Evolutionary conservation across 2,113 vertebrate species (phyloP).

Genomic region (Actinemys pallida): DNA sequence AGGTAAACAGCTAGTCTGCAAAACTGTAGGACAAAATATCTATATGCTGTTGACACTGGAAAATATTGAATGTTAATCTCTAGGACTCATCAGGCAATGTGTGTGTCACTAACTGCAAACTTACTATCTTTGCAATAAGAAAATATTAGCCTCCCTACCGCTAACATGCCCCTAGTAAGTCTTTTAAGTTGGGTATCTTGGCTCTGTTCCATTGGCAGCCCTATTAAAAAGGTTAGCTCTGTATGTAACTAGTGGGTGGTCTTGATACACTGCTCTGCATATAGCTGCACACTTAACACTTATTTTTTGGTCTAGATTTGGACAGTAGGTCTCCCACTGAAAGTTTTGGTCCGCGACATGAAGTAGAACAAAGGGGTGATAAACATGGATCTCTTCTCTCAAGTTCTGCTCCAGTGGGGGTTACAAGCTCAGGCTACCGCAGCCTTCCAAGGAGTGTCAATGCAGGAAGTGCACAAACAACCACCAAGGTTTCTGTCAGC

Average conservation of each 20-base stretch:
- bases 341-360: fast-evolving
- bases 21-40: background rate
- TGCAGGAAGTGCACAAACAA: background rate
- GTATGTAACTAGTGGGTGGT: background rate
- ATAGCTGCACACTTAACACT: background rate
- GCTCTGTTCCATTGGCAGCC: background rate
- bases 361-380: background rate
- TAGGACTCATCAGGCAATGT: fast-evolving
- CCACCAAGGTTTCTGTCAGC: background rate
- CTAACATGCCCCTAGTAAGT: background rate
- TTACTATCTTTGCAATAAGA: background rate
- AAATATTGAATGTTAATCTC: fast-evolving
- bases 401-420: conserved; percentile 72
- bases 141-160: background rate
- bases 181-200: background rate
- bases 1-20: background rate
- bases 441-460: conserved; percentile 65
- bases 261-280: background rate
- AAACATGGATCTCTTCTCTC: conserved; percentile 47
- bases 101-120: background rate
- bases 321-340: background rate
- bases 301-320: conserved; percentile 70
- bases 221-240: background rate
- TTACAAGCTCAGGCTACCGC: conserved; percentile 55
- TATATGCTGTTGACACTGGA: fast-evolving